Evolutionary conservation across 2,113 vertebrate species (phyloP), one percentile per base, ranked within the genome.

Genomic region (Oryzias javanicus): DNA sequence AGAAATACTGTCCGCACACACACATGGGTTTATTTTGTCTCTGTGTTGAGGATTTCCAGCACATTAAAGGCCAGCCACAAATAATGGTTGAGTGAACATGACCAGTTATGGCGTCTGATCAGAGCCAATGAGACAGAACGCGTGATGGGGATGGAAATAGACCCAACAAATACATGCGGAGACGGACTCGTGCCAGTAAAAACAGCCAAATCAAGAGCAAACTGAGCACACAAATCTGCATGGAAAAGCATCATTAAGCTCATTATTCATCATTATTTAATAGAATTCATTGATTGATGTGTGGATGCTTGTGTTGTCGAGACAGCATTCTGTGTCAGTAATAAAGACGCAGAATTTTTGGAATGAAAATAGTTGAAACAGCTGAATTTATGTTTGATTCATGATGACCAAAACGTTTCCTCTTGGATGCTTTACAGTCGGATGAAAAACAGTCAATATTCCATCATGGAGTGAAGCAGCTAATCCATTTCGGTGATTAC

Each of bases 11-110:
- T 35, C 35, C 2, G 16, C 10, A 10, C 5, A 3, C 40, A 6
- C 19, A 45, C 40, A 50, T 1, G 55, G 25, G 67, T 76, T 76
- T 82, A 56, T 71, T 70, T 61, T 60, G 53, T 55, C 40, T 67
- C 52, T 55, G 41, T 55, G 60, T 60, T 16, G 55, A 79, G 85
- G 83, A 80, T 85, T 89, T 89, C 79, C 81, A 82, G 82, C 19
- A 86, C 80, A 86, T 82, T 86, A 83, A 58, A 63, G 66, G n/a
- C 44, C 70, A 76, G 78, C 55, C 70, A 63, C 58, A 63, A 65
- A 56, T 18, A 22, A 63, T 15, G 74, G 70, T 27, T 74, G 69
- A 79, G 41, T 65, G 64, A 61, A 69, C 66, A 4, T 55, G 66
- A 60, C 74, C 40, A 14, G 44, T 42, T 42, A 67, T 59, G 51